Evolutionary conservation across 2,113 vertebrate species (phyloP).

Genomic region (Chelonoidis abingdonii): DNA sequence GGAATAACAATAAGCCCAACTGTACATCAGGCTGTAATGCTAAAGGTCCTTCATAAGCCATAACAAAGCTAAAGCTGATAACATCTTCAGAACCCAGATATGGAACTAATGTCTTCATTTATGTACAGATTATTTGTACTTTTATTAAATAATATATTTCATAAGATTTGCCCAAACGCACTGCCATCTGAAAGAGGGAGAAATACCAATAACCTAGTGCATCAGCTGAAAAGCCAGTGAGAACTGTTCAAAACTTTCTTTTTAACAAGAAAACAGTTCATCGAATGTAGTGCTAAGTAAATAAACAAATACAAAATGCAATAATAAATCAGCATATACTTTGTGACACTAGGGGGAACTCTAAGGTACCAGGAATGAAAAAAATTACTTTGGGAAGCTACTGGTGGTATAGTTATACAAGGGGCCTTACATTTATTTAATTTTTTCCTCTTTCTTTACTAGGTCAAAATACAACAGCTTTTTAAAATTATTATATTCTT

Average conservation of each 20-base stretch:
- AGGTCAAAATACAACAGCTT: neutral
- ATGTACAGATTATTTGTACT: neutral
- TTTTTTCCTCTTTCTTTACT: neutral
- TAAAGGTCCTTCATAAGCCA: neutral
- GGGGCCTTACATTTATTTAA: neutral
- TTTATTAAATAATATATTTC: neutral
- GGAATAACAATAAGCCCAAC: neutral
- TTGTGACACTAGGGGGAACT: neutral
- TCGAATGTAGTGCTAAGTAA: rapidly evolving
- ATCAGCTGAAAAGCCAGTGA: neutral
- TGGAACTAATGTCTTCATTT: neutral
- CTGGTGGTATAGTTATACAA: neutral
- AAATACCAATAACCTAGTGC: neutral
- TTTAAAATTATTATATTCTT: neutral
- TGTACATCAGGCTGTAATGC: neutral
- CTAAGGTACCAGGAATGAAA: neutral
- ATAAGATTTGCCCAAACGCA: neutral
- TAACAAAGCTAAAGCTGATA: neutral
- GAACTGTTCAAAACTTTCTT: neutral
- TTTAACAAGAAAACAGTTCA: neutral
- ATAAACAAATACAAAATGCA: rapidly evolving
- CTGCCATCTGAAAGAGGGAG: neutral
- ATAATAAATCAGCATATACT: neutral
- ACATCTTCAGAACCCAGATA: neutral
- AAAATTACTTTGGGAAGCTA: neutral